Percentiles rank a stretch among this genome's conserved stretches.
These are phyloP conservation scores for Dendroctonus valens DNA, from an alignment of 1,140 invertebrate genomes.

Conservation along the genomic window DNA sequence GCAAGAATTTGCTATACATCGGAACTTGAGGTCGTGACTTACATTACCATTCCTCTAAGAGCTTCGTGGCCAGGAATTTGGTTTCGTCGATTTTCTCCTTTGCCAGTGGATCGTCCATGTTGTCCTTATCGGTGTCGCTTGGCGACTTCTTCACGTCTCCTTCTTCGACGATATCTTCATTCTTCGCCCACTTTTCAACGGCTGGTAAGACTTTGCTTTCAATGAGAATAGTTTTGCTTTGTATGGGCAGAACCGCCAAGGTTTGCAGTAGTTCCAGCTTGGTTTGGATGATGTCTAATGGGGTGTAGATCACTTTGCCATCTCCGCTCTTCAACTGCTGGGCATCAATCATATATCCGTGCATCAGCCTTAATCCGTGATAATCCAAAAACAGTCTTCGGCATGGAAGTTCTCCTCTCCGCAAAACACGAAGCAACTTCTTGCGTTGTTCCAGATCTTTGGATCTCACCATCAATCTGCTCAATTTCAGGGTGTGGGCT, in stretches of 20 bases:
- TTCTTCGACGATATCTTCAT: slow-evolving; percentile 41
- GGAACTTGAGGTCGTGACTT: too few relatives aligned
- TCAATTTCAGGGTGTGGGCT: slow-evolving; percentile 81
- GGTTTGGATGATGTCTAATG: slow-evolving; percentile 71
- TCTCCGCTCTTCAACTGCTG: slow-evolving; percentile 40
- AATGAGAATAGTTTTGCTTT: slow-evolving; percentile 88
- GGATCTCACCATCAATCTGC: slow-evolving; percentile 87
- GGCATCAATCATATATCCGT: slow-evolving; percentile 80
- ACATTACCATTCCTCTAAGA: slow-evolving; percentile 68
- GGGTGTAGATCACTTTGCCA: slow-evolving; percentile 47
- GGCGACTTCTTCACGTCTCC: slow-evolving; percentile 10
- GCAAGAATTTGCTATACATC: slow-evolving; percentile 1
- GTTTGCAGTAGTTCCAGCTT: slow-evolving; percentile 78
- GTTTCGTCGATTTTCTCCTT: slow-evolving; percentile 45
- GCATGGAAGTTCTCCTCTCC: slow-evolving; percentile 74
- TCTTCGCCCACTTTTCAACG: slow-evolving; percentile 75
- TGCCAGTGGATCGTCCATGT: slow-evolving; percentile 3
- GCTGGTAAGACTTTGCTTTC: slow-evolving; percentile 85
- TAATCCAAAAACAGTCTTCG: slow-evolving; percentile 91
- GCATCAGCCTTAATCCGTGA: slow-evolving; percentile 85
- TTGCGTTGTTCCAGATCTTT: slow-evolving; percentile 74
- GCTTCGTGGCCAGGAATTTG: slow-evolving; percentile 59
- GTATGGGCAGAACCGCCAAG: slow-evolving; percentile 79
- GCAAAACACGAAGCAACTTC: slow-evolving; percentile 68
- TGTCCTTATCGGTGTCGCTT: not conserved